Base-by-base conservation (phyloP, 2,113 vertebrate genomes). In the Tragulus kanchil region DNA sequence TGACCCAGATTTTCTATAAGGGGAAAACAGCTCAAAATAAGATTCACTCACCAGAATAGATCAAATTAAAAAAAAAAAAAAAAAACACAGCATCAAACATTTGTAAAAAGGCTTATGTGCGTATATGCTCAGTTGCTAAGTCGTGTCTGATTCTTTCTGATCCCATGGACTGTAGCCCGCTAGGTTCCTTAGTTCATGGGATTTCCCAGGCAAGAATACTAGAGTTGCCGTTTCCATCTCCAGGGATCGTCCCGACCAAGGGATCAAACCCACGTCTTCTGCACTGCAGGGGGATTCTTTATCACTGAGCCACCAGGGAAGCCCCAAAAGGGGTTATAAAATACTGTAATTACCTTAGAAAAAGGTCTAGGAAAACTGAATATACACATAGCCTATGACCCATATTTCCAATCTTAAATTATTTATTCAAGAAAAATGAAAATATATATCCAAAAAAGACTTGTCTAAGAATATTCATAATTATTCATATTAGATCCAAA, bases 291-390 rank as follows among this genome's bases (percentile, higher is more conserved):
- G 17, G 75, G 31, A n/a, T 26, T 52, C 75, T 31, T 78, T 52
- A 26, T 48, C 75, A 78, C 48, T 78, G 75, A 48, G 52, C 75
- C 48, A 78, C 26, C 75, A 9, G 48, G 15, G 15, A 78, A 31
- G 28, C 31, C 48, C 50, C 48, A 36, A 36, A 36, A 36, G 36
- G 36, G 36, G 36, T 36, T 61, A 67, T 59, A 58, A 85, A 91
- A 59, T 42, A 17, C 62, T 56, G 11, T 62, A 48, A 82, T 82
- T 45, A 23, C 56, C n/a, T 54, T 26, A 25, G 5, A 25, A 58
- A 81, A 81, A 86, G 48, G 25, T 71, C 89, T 92, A 67, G 26
- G 26, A 73, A 91, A 95, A 73, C 64, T 58, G 91, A 91, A 77
- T 82, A 75, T 23, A 77, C 9, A 81, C 9, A 61, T 14, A 79